A percentile compares a stretch with the other conserved stretches of the same genome.
Conservation (phyloP, 1,140 invertebrate genomes). For the Dendroctonus ponderosae region DNA sequence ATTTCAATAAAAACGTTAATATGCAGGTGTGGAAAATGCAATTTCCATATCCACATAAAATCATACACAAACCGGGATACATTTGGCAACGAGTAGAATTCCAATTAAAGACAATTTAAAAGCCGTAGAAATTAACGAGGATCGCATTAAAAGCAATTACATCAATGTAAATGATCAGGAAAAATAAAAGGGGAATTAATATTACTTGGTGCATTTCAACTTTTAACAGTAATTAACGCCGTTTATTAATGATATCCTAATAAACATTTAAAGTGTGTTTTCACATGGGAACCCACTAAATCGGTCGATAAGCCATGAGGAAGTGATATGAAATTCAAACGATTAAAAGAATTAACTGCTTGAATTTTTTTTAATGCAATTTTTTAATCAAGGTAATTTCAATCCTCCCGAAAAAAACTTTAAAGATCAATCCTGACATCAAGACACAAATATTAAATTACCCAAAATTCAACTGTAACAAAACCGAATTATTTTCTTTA, state of each 20-base stretch:
- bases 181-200: conserved; percentile 35
- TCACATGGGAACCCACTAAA: conserved; percentile 21
- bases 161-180: conserved; percentile 37
- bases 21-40: too few relatives aligned
- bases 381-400: too few relatives aligned
- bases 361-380: too few relatives aligned
- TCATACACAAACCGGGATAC: not conserved
- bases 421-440: too few relatives aligned
- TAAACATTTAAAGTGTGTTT: conserved; percentile 27
- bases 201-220: conserved; percentile 34
- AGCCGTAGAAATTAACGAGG: conserved; percentile 31
- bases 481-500: too few relatives aligned
- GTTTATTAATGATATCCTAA: conserved; percentile 34
- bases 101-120: conserved; percentile 33
- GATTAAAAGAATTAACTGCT: too few relatives aligned
- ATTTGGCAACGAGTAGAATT: not conserved
- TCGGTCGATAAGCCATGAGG: too few relatives aligned
- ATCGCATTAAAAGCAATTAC: conserved; percentile 35
- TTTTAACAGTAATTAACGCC: conserved; percentile 32
- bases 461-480: too few relatives aligned
- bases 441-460: too few relatives aligned
- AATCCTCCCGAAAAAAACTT: too few relatives aligned
- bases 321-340: too few relatives aligned
- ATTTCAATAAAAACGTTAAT: too few relatives aligned
- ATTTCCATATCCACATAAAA: not conserved